Evolutionary conservation across 2,888 invertebrate species (phyloP).

Genomic region (Pammene fasciana): DNA sequence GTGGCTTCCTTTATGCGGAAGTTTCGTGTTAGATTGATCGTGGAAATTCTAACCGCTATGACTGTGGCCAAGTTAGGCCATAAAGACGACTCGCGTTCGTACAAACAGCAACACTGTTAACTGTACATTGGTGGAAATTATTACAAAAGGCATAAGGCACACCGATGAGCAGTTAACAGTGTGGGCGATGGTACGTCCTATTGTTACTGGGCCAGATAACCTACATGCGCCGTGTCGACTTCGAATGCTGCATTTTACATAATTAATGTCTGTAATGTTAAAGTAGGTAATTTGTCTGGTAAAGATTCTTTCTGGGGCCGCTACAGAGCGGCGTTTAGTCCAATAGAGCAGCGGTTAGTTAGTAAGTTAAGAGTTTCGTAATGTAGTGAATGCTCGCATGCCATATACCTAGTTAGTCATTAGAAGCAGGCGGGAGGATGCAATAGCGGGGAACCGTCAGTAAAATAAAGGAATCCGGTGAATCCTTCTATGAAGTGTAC

Average conservation of each 20-base stretch:
- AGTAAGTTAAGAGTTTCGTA: slow-evolving; percentile 73
- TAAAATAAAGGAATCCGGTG: slow-evolving; percentile 58
- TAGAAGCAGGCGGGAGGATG: slow-evolving; percentile 78
- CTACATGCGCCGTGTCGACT: slow-evolving; percentile 6
- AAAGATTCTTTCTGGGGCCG: slow-evolving; percentile 60
- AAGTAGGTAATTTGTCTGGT: slow-evolving; percentile 69
- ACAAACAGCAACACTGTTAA: too few relatives aligned
- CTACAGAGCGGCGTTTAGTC: slow-evolving; percentile 62
- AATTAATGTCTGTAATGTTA: slow-evolving; percentile 58
- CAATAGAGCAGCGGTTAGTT: slow-evolving; percentile 72
- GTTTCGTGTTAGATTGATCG: slow-evolving; percentile 24
- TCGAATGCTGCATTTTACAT: slow-evolving; percentile 54
- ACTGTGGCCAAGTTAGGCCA: slow-evolving; percentile 2
- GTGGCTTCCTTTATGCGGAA: slow-evolving; percentile 23
- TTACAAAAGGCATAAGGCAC: too few relatives aligned
- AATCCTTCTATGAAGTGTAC: slow-evolving; percentile 79
- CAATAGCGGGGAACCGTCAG: slow-evolving; percentile 59
- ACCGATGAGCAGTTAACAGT: too few relatives aligned
- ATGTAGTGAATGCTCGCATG: slow-evolving; percentile 75
- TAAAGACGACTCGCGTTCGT: slow-evolving; percentile 2
- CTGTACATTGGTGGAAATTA: too few relatives aligned
- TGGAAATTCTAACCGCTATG: slow-evolving; percentile 7
- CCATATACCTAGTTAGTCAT: slow-evolving; percentile 73
- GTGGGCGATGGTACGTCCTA: too few relatives aligned
- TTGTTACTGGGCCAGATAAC: slow-evolving; percentile 3